Evolutionary conservation across 2,113 vertebrate genomes (phyloP), one percentile per base, ranked within the genome.

Genomic region (Balaenoptera acutorostrata): DNA sequence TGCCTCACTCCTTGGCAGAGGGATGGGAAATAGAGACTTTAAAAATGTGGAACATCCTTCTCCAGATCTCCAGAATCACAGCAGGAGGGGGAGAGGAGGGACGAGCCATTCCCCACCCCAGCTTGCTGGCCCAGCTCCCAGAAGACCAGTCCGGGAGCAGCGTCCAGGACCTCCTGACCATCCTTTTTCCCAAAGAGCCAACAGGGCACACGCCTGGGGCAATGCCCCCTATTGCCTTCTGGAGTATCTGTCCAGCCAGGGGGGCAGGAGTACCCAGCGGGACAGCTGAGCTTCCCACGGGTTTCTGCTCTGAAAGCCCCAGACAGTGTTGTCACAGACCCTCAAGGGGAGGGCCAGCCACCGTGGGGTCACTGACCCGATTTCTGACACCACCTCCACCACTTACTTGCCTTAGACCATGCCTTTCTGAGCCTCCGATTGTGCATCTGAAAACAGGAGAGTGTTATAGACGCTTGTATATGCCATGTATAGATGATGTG

Each of bases 371-470:
- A 15, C 77, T 3, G 61, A 52, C 66, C 29, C 0, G 4, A 82
- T 75, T 68, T 78, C 83, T 59, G 80, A 94, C 18, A 33, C 59
- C n/a, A 12, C 36, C 31, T 55, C 31, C 15, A 13, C 71, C 23
- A 29, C 61, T 46, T 41, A 12, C 20, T 84, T 88, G n/a, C 90
- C 77, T 33, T 10, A 46, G 52, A 57, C 39, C 57, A n/a, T 3
- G 21, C 31, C 77, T 86, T 64, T 55, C 78, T 46, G 72, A 89
- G 17, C 75, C 83, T 92, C 92, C 29, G n/a, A 44, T 2, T 31
- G 21, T 4, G 23, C 18, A 13, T 82, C 81, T 44, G 44, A 88
- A 91, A 74, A 10, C n/a, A 66, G 61, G 44, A 25, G 21, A 15
- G 17, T 6, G 39, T 23, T 1, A 31, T n/a, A 52, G 52, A 17